A percentile compares a stretch with the other conserved stretches of the same genome.
Conservation (phyloP, 2,888 invertebrate genomes). For the Oeneis ivallda region DNA sequence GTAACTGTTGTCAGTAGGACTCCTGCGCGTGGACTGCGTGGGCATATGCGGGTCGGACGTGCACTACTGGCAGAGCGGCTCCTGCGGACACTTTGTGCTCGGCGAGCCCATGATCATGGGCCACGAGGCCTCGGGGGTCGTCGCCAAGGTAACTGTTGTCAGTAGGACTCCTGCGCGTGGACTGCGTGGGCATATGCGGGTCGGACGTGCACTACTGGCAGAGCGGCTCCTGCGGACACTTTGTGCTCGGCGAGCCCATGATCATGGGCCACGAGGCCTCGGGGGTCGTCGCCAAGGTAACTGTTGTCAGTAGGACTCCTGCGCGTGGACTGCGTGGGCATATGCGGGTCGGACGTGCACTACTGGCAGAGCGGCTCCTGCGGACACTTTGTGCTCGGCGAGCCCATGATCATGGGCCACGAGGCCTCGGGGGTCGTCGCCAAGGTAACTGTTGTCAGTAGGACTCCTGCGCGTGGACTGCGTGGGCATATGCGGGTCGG, state of each 20-base stretch:
- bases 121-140: conserved; percentile 94
- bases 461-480: conserved; percentile 93
- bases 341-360: conserved; percentile 98
- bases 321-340: conserved; percentile 96
- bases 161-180: conserved; percentile 93
- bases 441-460: conserved; percentile 82
- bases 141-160: conserved; percentile 84
- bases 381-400: conserved; percentile 91
- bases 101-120: conserved; percentile 96
- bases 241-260: conserved; percentile 93
- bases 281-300: conserved; percentile 88
- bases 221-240: conserved; percentile 92
- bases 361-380: conserved; percentile 93
- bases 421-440: conserved; percentile 92
- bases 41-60: conserved; percentile 99
- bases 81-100: conserved; percentile 93
- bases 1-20: too few relatives aligned
- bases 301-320: too few relatives aligned
- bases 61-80: conserved; percentile 92
- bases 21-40: conserved; percentile 93
- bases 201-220: conserved; percentile 97
- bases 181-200: conserved; percentile 98
- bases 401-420: conserved; percentile 97
- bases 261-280: conserved; percentile 97
- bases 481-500: conserved; percentile 98